These are phyloP conservation scores for Tupaia chinensis DNA, from an alignment of 2,113 vertebrate species.

Conservation along the genomic window DNA sequence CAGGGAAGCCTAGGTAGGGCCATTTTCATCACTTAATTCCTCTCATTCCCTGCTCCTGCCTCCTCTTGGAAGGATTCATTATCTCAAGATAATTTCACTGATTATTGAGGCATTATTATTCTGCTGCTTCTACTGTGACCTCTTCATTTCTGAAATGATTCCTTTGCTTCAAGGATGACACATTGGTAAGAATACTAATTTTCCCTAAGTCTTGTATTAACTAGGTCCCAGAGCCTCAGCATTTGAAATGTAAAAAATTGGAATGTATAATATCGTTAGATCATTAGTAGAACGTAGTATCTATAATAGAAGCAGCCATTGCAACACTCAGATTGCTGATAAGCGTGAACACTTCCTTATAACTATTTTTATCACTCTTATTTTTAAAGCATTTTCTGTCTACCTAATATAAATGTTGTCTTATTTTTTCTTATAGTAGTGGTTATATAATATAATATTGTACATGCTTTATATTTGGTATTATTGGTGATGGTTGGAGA, in stretches of 20 bases:
- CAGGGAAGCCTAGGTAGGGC: constrained; percentile 17
- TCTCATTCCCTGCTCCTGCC: neutral
- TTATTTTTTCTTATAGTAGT: neutral
- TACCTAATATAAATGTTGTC: neutral
- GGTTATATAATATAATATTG: neutral
- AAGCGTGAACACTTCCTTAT: neutral
- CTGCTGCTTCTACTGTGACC: constrained; percentile 44
- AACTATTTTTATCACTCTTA: neutral
- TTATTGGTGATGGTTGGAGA: neutral
- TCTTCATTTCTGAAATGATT: constrained; percentile 67
- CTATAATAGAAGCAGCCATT: neutral
- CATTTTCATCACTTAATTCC: constrained; percentile 40
- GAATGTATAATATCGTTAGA: neutral
- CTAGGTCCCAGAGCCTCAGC: neutral
- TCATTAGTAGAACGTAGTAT: neutral
- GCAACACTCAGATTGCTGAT: constrained; percentile 7
- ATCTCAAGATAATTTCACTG: constrained; percentile 56
- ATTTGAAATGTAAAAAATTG: constrained; percentile 43
- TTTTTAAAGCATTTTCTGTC: constrained; percentile 46
- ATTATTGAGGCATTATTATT: constrained; percentile 66
- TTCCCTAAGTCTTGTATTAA: neutral
- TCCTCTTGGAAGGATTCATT: constrained; percentile 53
- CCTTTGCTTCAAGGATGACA: constrained; percentile 62
- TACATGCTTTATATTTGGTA: neutral
- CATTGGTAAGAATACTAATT: constrained; percentile 26